These are phyloP conservation scores for Tenrec ecaudatus DNA, from an alignment of 2,113 vertebrate genomes.

Conservation along the genomic window DNA sequence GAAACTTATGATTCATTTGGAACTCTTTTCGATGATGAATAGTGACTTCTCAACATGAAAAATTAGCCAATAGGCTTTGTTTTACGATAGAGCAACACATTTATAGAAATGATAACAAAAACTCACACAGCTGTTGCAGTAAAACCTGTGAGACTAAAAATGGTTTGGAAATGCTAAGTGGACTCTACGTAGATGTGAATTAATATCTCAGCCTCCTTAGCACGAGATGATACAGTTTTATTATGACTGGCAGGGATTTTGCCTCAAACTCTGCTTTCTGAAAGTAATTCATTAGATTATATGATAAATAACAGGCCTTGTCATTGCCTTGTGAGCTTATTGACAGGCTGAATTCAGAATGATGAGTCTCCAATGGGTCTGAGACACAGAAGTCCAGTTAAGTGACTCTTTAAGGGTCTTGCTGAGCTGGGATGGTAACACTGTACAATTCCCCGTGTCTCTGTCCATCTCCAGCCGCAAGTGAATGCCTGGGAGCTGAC, in stretches of 20 bases:
- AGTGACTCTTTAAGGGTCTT: background rate
- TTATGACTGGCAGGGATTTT: background rate
- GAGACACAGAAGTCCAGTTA: background rate
- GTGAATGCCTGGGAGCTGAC: background rate
- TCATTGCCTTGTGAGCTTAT: background rate
- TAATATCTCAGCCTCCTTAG: background rate
- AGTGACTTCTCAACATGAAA: background rate
- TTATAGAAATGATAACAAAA: background rate
- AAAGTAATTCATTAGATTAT: background rate
- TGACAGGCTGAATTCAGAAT: background rate
- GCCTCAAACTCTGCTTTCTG: background rate
- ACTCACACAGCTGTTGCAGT: background rate
- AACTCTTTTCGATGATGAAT: background rate
- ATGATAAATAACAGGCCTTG: rapidly evolving
- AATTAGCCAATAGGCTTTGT: background rate
- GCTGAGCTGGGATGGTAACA: slow-evolving; percentile 63
- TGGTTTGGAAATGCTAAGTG: background rate
- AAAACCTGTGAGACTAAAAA: background rate
- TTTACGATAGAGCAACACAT: background rate
- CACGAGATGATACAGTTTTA: background rate
- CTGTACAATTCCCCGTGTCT: slow-evolving; percentile 49
- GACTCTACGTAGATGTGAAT: background rate
- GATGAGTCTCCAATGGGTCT: rapidly evolving
- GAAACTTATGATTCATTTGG: background rate
- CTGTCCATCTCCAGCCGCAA: background rate